Base-by-base conservation (phyloP, 2,113 vertebrate genomes). In the Deroptyus accipitrinus region DNA sequence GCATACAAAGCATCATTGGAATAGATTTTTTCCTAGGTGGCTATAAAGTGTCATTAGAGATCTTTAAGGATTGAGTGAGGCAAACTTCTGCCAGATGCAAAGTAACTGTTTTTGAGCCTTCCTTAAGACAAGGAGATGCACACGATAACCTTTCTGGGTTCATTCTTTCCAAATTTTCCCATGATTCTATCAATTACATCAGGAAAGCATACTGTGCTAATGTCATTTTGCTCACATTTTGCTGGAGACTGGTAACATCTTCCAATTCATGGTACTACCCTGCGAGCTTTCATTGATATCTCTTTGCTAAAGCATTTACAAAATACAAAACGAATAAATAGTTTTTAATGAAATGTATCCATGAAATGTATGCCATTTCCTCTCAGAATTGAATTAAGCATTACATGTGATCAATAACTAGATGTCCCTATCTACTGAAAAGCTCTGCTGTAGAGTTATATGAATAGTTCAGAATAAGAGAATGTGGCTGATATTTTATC, bases 321-420 rank as follows among this genome's bases (percentile, higher is more conserved):
- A 93, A 93, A 94, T 72, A 31, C 48, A 88, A 84, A 92, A 91
- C 68, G 83, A 95, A 89, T 97, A 94, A 95, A 93, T 79, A 93
- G 69, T 39, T 78, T 92, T 96, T 54, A 96, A 96, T 97, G 86
- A 96, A 96, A 96, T 87, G 80, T 89, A 92, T 85, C 82, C 79
- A 77, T 90, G 84, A 97, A 91, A 89, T 69, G 86, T 79, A 92
- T 89, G 70, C 74, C 52, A 70, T 85, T 97, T 94, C 96, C 92
- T 86, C 88, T 82, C 62, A 54, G 75, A 89, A 96, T 39, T 87
- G 77, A 96, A 85, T 96, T 86, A 94, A 79, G 67, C 70, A 69
- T 92, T 87, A 73, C 81, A 91, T 92, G 49, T 92, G 86, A 96
- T 95, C 91, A 87, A 94, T 96, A 94, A 89, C 88, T 79, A 89